Conservation (phyloP, 2,888 invertebrate species). For the Notodonta ziczac region DNA sequence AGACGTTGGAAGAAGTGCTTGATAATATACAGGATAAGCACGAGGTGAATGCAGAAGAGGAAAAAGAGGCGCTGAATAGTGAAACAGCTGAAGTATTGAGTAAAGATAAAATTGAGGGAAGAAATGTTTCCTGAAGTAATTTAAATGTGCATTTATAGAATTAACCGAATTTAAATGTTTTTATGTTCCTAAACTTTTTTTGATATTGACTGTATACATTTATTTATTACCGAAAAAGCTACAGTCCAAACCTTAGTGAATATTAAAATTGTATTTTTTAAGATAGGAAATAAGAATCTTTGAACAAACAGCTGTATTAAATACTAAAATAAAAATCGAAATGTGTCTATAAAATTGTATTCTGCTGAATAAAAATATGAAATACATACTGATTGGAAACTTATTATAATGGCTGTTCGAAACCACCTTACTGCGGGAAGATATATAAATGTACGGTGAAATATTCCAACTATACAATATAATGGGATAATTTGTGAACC, state of each 20-base stretch:
- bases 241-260: too few species aligned
- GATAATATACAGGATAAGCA: slow-evolving; percentile 74
- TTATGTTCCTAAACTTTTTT: too few species aligned
- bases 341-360: slow-evolving; percentile 75
- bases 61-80: slow-evolving; percentile 42
- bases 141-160: neutral
- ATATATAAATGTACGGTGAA: slow-evolving; percentile 20
- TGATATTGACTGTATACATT: too few species aligned
- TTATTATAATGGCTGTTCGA: slow-evolving; percentile 43
- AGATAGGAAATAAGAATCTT: neutral
- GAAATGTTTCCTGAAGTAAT: neutral
- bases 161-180: too few species aligned
- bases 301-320: neutral
- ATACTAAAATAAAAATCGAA: slow-evolving; percentile 46
- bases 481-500: slow-evolving; percentile 8
- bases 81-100: slow-evolving; percentile 14
- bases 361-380: slow-evolving; percentile 68
- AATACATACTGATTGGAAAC: slow-evolving; percentile 62
- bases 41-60: slow-evolving; percentile 30
- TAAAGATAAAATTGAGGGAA: slow-evolving; percentile 11
- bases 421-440: slow-evolving; percentile 35
- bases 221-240: neutral
- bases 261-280: neutral
- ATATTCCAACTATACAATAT: slow-evolving; percentile 33
- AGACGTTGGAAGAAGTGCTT: slow-evolving; percentile 85